Conservation (phyloP, 2,797 vertebrate genomes). For the Pipistrellus nathusii region DNA sequence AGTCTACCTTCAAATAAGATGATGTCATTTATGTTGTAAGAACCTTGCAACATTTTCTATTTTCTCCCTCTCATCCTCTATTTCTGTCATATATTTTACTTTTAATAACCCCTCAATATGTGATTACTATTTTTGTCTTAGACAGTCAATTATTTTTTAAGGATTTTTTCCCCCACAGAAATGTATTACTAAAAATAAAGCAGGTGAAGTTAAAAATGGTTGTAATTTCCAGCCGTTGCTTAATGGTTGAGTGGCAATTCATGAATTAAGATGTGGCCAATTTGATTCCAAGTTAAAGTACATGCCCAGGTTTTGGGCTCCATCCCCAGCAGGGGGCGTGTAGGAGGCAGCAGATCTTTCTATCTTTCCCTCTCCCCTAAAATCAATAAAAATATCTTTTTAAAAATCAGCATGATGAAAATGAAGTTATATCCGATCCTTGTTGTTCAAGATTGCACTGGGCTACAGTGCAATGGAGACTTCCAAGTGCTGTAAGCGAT, state of each 20-base stretch:
- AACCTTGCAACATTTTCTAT: background rate
- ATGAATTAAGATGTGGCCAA: no score
- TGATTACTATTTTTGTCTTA: background rate
- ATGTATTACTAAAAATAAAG: slow-evolving; percentile 82
- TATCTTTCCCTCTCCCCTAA: background rate
- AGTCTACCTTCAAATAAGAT: background rate
- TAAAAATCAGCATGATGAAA: background rate
- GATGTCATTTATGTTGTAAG: background rate
- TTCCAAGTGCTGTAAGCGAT: slow-evolving; percentile 83
- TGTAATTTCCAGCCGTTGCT: background rate
- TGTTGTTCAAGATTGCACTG: slow-evolving; percentile 66
- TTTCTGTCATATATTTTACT: background rate
- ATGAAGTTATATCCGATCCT: background rate
- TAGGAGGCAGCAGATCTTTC: background rate
- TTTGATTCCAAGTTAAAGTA: background rate
- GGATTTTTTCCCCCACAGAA: slow-evolving; percentile 48
- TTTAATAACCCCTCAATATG: background rate
- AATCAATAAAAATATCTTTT: background rate
- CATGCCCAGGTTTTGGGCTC: background rate
- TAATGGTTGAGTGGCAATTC: background rate
- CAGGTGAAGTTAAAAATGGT: slow-evolving; percentile 33
- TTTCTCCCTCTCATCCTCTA: background rate
- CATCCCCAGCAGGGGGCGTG: background rate
- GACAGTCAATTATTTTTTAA: background rate
- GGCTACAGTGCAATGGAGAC: slow-evolving; percentile 85